Evolutionary conservation across 2,797 vertebrate genomes (phyloP).

Genomic region (Anomalospiza imberbis): DNA sequence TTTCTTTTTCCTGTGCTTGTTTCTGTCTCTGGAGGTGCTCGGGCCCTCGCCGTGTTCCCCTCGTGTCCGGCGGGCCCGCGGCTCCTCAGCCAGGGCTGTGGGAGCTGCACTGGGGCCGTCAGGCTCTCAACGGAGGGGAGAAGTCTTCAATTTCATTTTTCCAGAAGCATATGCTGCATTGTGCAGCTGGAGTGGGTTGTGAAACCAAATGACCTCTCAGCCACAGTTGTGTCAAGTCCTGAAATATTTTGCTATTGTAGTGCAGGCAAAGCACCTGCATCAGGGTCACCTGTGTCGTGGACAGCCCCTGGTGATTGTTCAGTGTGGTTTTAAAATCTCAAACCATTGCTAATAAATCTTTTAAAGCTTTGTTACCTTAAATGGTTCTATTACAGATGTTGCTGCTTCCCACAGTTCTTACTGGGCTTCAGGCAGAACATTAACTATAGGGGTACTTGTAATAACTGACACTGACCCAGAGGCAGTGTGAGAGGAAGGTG

Average conservation of each 20-base stretch:
- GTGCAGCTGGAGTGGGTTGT: neutral
- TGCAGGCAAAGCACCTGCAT: neutral
- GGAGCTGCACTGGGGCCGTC: neutral
- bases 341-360: neutral
- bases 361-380: neutral
- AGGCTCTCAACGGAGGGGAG: neutral
- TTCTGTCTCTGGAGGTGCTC: neutral
- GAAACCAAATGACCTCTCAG: neutral
- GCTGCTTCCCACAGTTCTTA: neutral
- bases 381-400: neutral
- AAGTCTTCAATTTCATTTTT: neutral
- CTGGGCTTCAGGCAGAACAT: neutral
- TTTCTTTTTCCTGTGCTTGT: neutral
- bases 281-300: neutral
- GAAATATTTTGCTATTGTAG: neutral
- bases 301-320: neutral
- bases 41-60: neutral
- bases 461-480: neutral
- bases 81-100: neutral
- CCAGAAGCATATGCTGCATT: neutral
- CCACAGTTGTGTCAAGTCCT: neutral
- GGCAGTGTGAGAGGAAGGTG: neutral
- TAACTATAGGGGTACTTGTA: neutral
- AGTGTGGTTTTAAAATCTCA: neutral
- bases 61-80: fast-evolving